Evolutionary conservation across 1,140 invertebrate species (phyloP).

Genomic region (Eriosoma lanigerum): DNA sequence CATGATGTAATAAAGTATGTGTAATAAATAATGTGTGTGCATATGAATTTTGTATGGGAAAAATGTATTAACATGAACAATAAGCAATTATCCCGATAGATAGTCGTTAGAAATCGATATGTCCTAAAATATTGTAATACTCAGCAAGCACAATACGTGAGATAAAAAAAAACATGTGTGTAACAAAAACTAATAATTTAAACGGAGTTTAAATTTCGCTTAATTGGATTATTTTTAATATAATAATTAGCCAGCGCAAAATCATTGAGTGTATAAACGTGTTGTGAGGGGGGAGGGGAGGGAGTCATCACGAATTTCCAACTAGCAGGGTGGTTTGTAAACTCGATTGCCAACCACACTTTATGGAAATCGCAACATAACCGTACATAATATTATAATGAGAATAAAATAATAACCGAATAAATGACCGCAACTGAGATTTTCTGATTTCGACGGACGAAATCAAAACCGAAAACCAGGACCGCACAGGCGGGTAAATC

Average conservation of each 20-base stretch:
- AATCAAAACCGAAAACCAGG: background rate
- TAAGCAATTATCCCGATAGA: background rate
- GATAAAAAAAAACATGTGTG: background rate
- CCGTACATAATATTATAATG: background rate
- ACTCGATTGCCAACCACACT: background rate
- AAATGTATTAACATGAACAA: background rate
- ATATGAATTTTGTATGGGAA: background rate
- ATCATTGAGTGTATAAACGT: no score
- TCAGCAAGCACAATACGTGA: background rate
- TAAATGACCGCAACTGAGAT: background rate
- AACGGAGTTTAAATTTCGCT: background rate
- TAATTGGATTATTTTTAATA: no score
- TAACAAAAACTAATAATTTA: background rate
- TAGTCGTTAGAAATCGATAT: background rate
- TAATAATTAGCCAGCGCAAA: no score
- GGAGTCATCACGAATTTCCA: no score
- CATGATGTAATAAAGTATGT: no score
- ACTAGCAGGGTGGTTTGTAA: constrained; percentile 9
- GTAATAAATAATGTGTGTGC: background rate
- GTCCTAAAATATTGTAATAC: background rate
- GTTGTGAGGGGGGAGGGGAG: no score
- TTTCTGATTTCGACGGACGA: background rate
- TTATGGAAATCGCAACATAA: background rate
- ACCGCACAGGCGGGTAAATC: background rate
- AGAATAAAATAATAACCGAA: background rate